Base-by-base conservation (phyloP, 2,888 invertebrate genomes). In the Pantelozetes paolii region DNA sequence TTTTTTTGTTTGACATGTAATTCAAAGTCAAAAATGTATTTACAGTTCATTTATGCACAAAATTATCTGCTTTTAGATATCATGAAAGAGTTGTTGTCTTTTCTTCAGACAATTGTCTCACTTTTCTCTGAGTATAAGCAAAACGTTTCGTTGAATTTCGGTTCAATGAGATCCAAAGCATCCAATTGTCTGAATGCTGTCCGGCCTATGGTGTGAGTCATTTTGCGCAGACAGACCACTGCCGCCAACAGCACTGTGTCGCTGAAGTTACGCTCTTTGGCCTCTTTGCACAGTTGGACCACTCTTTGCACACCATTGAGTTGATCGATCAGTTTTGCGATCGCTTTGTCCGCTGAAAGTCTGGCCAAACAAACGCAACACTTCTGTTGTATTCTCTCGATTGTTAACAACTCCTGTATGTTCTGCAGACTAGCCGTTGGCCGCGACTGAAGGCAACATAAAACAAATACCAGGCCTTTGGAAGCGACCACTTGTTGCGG, bases 361-460 rank as follows among this genome's bases (percentile, higher is more conserved):
- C 83, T 78, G 1, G 91, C 89, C 57, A 94, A 85, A 6, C 92
- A 92, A 75, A 92, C 91, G 1, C 91, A 89, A 1, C 91, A 88
- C 79, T 93, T 92, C 79, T 89, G 89, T 80, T 91, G 90, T 57
- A 93, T 85, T 59, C 89, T 86, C 80, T 90, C 90, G 64, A 90
- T 89, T 5, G 90, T 88, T 64, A 88, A 84, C 89, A 15, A 77
- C 77, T 40, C 80, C 80, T 18, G 40, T 64, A 74, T 23, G 36
- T 74, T 23, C 20, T 50, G 57, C 48, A 36, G 28, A 28, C 18
- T 57, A 40, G n/a, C 45, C 2, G 57, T 30, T 50, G 81, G 87
- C 80, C 79, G 86, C 83, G 86, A 85, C 78, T 87, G 87, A 74
- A 89, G 84, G 82, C 90, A 91, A 82, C 88, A 87, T 76, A 92